A percentile compares a stretch with the other conserved stretches of the same genome.
phyloP scores from a whole-genome alignment of 92 coral and sea anemone genomes.

The Palythoa grandis region DNA sequence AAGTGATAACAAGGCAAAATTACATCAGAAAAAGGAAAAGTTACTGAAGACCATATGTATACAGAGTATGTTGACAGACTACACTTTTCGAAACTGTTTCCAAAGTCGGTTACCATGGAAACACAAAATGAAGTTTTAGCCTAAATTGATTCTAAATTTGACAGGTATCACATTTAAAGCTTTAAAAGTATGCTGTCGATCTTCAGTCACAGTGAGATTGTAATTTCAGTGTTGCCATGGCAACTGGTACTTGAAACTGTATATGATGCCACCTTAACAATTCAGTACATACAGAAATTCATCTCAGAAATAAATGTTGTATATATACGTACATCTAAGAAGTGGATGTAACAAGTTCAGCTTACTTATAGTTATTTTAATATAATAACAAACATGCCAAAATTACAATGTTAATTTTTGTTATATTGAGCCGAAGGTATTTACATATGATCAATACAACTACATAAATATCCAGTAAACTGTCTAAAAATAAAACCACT shows the following conservation, averaged over 20 bases:
- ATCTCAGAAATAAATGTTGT: background rate
- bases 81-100: conserved; percentile 1
- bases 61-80: background rate
- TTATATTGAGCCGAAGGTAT: background rate
- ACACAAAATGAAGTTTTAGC: conserved; percentile 1
- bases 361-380: background rate
- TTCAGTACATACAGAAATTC: background rate
- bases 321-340: conserved; percentile 3
- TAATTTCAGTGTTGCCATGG: conserved; percentile 7
- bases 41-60: background rate
- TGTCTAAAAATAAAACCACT: background rate
- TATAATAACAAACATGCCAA: background rate
- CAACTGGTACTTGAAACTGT: background rate
- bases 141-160: background rate
- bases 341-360: background rate
- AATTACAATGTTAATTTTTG: background rate
- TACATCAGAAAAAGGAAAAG: background rate
- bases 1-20: conserved; percentile 19
- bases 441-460: background rate
- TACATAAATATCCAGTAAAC: background rate
- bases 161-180: conserved; percentile 2
- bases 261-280: conserved; percentile 11
- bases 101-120: conserved; percentile 22
- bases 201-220: background rate
- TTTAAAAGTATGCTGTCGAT: background rate